Percentiles rank a stretch among this genome's conserved stretches.
Evolutionary conservation across 2,113 vertebrate species (phyloP).

Genomic region (Struthio camelus): DNA sequence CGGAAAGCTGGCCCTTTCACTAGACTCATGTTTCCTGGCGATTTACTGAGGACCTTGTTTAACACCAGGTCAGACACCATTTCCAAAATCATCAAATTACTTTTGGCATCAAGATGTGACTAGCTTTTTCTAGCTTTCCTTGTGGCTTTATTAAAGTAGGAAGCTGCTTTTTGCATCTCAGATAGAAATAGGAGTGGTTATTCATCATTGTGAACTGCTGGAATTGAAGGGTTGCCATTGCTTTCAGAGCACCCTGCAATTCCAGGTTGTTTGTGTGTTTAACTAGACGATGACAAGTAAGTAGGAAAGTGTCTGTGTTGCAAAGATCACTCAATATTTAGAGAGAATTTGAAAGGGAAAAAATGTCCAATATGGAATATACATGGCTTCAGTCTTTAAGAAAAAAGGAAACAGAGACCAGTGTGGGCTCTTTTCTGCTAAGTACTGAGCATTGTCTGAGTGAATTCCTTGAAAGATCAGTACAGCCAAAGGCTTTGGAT

Average conservation of each 20-base stretch:
- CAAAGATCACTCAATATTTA: neutral
- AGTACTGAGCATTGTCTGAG: neutral
- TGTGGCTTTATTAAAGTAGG: neutral
- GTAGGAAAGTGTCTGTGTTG: neutral
- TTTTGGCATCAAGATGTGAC: neutral
- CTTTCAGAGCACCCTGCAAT: neutral
- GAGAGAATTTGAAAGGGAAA: neutral
- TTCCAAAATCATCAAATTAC: neutral
- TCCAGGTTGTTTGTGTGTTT: conserved; percentile 3
- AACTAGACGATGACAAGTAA: neutral
- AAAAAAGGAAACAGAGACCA: neutral
- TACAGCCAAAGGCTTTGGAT: neutral
- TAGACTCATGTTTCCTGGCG: neutral
- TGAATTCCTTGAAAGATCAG: neutral
- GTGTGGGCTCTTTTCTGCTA: neutral
- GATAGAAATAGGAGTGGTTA: neutral
- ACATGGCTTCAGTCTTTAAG: neutral
- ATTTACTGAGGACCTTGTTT: neutral
- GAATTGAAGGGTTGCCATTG: neutral
- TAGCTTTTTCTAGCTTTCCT: conserved; percentile 1
- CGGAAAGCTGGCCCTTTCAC: neutral
- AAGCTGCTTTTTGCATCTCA: neutral
- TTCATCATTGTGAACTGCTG: conserved; percentile 8
- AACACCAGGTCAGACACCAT: neutral
- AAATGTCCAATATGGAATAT: neutral